These are phyloP conservation scores for Lytechinus pictus DNA, from an alignment of 35 echinoderm and acorn worm genomes.

Conservation along the genomic window DNA sequence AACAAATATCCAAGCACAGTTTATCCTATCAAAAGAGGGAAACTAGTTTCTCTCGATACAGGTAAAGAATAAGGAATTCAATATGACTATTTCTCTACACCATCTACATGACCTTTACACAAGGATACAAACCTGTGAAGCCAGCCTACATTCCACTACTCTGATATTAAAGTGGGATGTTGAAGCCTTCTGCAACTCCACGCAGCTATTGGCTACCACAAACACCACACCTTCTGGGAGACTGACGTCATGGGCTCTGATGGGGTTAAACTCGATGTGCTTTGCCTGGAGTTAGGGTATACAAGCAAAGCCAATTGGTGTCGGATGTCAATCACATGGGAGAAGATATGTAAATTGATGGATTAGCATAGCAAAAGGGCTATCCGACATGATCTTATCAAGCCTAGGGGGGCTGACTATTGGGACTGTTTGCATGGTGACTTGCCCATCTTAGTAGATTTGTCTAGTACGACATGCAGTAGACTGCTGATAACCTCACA, in stretches of 20 bases:
- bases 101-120: too few species aligned
- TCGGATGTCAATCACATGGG: not conserved
- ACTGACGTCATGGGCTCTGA: conserved; percentile 71
- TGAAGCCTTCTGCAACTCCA: conserved; percentile 94
- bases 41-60: too few species aligned
- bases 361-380: not conserved
- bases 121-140: conserved; percentile 70
- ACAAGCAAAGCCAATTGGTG: not conserved
- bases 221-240: conserved; percentile 76
- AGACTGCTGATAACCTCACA: too few species aligned
- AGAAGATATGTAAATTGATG: conserved; percentile 13
- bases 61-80: too few species aligned
- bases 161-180: conserved; percentile 90
- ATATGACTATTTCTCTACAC: too few species aligned
- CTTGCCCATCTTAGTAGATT: too few species aligned
- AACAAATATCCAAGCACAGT: too few species aligned
- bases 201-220: conserved; percentile 88
- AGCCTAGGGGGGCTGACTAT: not conserved
- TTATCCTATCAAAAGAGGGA: too few species aligned
- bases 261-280: conserved; percentile 85
- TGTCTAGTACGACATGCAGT: too few species aligned
- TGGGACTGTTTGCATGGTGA: not conserved
- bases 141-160: conserved; percentile 91
- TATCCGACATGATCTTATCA: not conserved
- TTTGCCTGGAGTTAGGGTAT: conserved; percentile 70